These are phyloP conservation scores for Papio anubis DNA, from an alignment of 2,113 vertebrate genomes.

Conservation along the genomic window DNA sequence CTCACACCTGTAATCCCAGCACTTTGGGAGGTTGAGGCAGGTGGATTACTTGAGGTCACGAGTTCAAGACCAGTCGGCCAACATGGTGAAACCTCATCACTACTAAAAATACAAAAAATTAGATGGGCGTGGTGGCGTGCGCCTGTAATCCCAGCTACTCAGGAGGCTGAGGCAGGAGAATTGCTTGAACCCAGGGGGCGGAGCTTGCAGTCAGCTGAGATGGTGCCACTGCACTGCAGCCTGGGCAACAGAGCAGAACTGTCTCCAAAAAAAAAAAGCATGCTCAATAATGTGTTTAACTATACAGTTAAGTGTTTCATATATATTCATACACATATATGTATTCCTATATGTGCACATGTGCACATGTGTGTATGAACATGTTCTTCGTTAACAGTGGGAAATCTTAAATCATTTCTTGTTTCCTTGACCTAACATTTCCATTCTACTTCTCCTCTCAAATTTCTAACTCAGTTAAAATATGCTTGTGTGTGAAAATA, in stretches of 20 bases:
- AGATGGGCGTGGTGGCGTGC: rapidly evolving
- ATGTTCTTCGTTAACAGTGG: background rate
- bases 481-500: background rate
- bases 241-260: too few species aligned
- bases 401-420: background rate
- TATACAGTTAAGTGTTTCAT: background rate
- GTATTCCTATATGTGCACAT: background rate
- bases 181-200: rapidly evolving
- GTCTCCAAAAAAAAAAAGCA: background rate
- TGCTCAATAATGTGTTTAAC: background rate
- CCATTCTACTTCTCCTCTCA: background rate
- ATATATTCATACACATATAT: too few species aligned
- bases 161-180: too few species aligned
- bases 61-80: too few species aligned
- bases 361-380: background rate
- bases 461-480: background rate
- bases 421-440: background rate
- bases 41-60: too few species aligned
- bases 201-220: too few species aligned
- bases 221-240: too few species aligned
- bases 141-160: too few species aligned
- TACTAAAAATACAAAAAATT: too few species aligned
- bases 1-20: too few species aligned
- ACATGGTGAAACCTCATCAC: too few species aligned
- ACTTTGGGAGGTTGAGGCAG: too few species aligned